Conservation (phyloP, 2,113 vertebrate species). For the Plecotus auritus region DNA sequence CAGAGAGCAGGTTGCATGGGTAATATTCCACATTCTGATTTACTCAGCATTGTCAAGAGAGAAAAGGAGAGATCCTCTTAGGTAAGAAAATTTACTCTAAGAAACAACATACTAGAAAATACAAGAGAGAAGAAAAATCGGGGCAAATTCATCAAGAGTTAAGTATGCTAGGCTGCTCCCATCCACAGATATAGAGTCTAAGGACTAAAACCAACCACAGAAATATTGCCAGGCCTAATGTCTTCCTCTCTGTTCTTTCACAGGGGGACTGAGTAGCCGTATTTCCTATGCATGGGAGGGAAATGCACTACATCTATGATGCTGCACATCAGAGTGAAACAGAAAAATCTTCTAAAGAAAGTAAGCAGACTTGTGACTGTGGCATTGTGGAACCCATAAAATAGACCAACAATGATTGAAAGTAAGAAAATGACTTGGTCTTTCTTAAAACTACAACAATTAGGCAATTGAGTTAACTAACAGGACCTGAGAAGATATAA, state of each 20-base stretch:
- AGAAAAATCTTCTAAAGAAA: constrained; percentile 58
- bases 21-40: constrained; percentile 43
- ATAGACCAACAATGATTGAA: constrained; percentile 59
- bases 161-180: background rate
- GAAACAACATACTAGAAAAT: constrained; percentile 54
- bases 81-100: constrained; percentile 57
- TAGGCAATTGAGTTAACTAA: constrained; percentile 58
- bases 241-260: background rate
- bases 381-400: constrained; percentile 46
- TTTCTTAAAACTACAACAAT: constrained; percentile 68
- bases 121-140: constrained; percentile 23
- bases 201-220: background rate
- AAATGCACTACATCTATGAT: constrained; percentile 25
- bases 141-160: background rate
- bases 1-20: constrained; percentile 4
- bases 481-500: constrained; percentile 65
- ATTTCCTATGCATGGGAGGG: background rate
- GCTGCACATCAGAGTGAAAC: background rate
- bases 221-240: background rate
- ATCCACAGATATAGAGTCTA: background rate
- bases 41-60: constrained; percentile 42
- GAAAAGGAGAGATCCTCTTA: background rate
- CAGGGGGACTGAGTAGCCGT: background rate
- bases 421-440: constrained; percentile 42
- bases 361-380: constrained; percentile 43